Base-by-base conservation (phyloP, 1,140 invertebrate species). In the Zaprionus africanus region DNA sequence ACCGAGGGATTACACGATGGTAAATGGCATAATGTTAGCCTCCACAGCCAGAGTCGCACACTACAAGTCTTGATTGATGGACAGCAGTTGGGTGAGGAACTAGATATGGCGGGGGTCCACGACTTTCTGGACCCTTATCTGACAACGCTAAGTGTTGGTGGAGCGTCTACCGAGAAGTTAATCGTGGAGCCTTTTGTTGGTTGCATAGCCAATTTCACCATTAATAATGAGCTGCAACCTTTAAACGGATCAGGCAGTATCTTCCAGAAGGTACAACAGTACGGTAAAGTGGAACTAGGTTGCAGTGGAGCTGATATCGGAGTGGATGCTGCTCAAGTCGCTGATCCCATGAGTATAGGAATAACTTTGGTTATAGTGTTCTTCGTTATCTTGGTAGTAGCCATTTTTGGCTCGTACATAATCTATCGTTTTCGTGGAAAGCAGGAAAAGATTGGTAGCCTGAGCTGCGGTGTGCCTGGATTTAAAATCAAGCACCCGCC, bases 361-460 rank as follows among this genome's bases (percentile, higher is more conserved):
- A 96, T 98, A 38, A 98, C 97, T 1, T 93, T 99, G 24, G 97
- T 99, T 1, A 98, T 99, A 53, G 96, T 98, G 4, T 99, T 99
- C 93, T 98, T 99, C 84, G 95, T 98, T 3, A 97, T 98, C 54
- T 93, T 98, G 11, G 94, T 98, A 19, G 95, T 98, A 7, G 97
- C 97, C 1, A 98, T 98, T 67, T 93, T 98, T 26, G 96, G 97
- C 6, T 98, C 97, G 57, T 98, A 98, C 90, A 94, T 98, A 3
- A 97, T 98, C 9, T 98, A 98, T 92, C 95, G 97, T 19, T 93
- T 98, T 64, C 94, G 97, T 13, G 96, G 97, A 17, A 97, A 97
- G 90, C 96, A 95, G 81, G 97, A 98, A 85, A 98, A 97, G 91
- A 94, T 94, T 59, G 95, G 94, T 31, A 93, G 93, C 15, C 93